Conservation (phyloP, 2,113 vertebrate genomes). For the Copsychus sechellarum region DNA sequence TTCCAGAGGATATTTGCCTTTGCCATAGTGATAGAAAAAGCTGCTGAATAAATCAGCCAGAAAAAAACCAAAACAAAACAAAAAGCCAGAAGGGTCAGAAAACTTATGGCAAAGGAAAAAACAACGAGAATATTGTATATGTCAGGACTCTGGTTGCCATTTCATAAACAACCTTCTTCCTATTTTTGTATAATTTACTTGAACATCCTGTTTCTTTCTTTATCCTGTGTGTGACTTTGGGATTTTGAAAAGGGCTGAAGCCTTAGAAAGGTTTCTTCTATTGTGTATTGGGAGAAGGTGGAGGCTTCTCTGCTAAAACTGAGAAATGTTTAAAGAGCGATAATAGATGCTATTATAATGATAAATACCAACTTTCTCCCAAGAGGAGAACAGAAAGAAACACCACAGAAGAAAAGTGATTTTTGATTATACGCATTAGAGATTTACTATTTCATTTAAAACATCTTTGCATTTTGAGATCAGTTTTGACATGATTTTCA, state of each 20-base stretch:
- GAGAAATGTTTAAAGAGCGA: not conserved
- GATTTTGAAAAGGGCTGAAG: conserved; percentile 45
- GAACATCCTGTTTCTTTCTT: conserved; percentile 71
- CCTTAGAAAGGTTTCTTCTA: not conserved
- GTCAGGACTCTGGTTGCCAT: conserved; percentile 47
- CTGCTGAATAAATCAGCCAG: conserved; percentile 56
- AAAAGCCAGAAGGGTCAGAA: conserved; percentile 40
- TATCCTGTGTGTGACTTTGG: conserved; percentile 18
- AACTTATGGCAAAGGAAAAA: conserved; percentile 44
- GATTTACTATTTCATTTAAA: not conserved
- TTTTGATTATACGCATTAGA: not conserved
- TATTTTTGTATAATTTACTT: conserved; percentile 57
- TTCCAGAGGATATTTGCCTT: conserved; percentile 68
- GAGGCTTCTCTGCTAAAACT: not conserved
- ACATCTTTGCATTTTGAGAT: not conserved
- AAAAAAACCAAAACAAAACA: not conserved
- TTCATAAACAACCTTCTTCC: conserved; percentile 63
- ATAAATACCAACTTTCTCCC: not conserved
- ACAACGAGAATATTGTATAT: conserved; percentile 37
- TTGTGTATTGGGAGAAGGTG: not conserved
- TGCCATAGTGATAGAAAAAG: conserved; percentile 62
- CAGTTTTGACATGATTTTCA: not conserved
- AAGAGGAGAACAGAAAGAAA: not conserved
- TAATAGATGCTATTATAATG: not conserved
- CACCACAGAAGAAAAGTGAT: not conserved